Conservation (phyloP, 2,888 invertebrate species). For the Volucella zonaria region DNA sequence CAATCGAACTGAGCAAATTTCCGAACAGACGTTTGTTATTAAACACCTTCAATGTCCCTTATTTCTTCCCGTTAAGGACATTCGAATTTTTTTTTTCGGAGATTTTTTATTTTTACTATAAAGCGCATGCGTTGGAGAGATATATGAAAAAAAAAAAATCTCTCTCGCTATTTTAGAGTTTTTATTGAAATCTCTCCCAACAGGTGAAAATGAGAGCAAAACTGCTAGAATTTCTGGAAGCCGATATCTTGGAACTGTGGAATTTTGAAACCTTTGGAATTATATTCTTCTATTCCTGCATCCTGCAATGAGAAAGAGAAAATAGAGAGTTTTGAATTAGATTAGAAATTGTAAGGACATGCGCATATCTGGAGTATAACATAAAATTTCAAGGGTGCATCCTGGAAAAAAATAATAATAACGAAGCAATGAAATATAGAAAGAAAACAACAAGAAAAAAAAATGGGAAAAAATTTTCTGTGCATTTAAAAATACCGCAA, state of each 20-base stretch:
- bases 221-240: slow-evolving; percentile 67
- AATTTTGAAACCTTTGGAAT: not conserved
- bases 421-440: slow-evolving; percentile 4
- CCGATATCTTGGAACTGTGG: slow-evolving; percentile 30
- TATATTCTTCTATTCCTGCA: slow-evolving; percentile 10
- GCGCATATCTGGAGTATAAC: slow-evolving; percentile 52
- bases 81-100: slow-evolving; percentile 21
- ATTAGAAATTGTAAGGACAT: slow-evolving; percentile 35
- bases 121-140: slow-evolving; percentile 42
- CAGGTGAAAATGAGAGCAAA: slow-evolving; percentile 65
- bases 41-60: slow-evolving; percentile 67
- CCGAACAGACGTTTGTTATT: slow-evolving; percentile 71
- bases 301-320: slow-evolving; percentile 53
- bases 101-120: slow-evolving; percentile 36
- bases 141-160: not conserved
- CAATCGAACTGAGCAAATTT: slow-evolving; percentile 71
- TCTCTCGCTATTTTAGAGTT: slow-evolving; percentile 8
- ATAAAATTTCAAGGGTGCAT: slow-evolving; percentile 72
- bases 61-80: slow-evolving; percentile 4
- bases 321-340: slow-evolving; percentile 5
- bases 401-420: slow-evolving; percentile 50
- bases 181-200: slow-evolving; percentile 31
- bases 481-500: slow-evolving; percentile 50
- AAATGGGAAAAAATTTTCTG: not conserved
- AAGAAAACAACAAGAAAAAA: not conserved